Conservation (phyloP, 2,797 vertebrate species). For the Psittacula echo region DNA sequence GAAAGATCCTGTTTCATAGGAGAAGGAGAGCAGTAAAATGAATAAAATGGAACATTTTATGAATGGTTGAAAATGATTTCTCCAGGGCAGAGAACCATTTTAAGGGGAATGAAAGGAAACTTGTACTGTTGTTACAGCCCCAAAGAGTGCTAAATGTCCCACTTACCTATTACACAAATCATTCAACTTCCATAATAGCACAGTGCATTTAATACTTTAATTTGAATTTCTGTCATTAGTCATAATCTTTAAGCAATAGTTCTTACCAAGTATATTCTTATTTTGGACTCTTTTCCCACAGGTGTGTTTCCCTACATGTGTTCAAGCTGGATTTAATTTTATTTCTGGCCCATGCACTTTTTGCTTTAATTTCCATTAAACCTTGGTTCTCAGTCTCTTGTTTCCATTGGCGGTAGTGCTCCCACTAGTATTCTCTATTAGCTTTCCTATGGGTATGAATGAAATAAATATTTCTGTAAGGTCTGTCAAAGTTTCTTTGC, state of each 20-base stretch:
- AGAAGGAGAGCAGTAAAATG: not conserved
- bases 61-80: not conserved
- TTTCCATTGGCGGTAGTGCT: not conserved
- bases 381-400: not conserved
- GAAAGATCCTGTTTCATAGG: not conserved
- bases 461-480: not conserved
- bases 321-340: not conserved
- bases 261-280: not conserved
- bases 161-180: not conserved
- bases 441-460: not conserved
- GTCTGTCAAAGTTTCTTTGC: not conserved
- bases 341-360: not conserved
- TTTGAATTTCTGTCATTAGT: not conserved
- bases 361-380: not conserved
- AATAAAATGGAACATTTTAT: not conserved
- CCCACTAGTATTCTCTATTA: not conserved
- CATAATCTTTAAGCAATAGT: not conserved
- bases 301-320: not conserved
- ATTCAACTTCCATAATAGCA: not conserved
- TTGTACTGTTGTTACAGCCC: not conserved
- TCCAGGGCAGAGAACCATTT: not conserved
- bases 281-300: not conserved
- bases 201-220: not conserved
- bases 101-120: not conserved
- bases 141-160: not conserved